Evolutionary conservation across 1,140 invertebrate genomes (phyloP), one percentile per base, ranked within the genome.

Genomic region (Drosophila baimaii): DNA sequence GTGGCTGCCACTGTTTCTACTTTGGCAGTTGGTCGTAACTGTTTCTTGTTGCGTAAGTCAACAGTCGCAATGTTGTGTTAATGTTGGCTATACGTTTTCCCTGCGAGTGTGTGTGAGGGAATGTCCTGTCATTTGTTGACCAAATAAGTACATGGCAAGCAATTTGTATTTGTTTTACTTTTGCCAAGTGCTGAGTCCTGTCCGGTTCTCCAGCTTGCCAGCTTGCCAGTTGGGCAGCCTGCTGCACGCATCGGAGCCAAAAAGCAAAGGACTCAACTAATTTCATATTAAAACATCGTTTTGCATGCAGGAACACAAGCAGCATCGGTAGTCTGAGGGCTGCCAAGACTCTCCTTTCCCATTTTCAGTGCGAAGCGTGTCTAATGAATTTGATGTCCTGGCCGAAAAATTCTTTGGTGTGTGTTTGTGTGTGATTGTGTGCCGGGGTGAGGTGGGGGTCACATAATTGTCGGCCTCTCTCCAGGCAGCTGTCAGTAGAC

Each of bases 201-300:
- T 69, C 62, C 65, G 23, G 65, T 29, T 52, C 7, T 65, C 62
- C 61, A 66, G 62, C 46, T 66, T 23, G 12, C 64, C 63, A 66
- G 64, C 25, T 31, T 15, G 33, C 8, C 56, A n/a, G 17, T n/a
- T 35, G 35, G 35, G 13, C 43, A 46, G 59, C 29, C 33, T 25
- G 62, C 65, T 39, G 64, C 71, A 88, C 84, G 83, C 83, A 88
- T 52, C 44, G 71, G 59, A 73, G 76, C 76, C 82, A 83, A 77
- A 88, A 82, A 86, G 74, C 81, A 81, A 89, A 89, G 84, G 84
- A 89, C 84, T 89, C 78, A 89, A 89, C 85, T 89, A 89, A 89
- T 89, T 89, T 89, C 80, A 89, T 89, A 89, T 89, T 89, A 89
- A 89, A 89, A 89, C 84, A 89, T 89, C 84, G 84, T 90, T 89